phyloP scores from a whole-genome alignment of 2,797 vertebrate genomes.

The Bucorvus abyssinicus region DNA sequence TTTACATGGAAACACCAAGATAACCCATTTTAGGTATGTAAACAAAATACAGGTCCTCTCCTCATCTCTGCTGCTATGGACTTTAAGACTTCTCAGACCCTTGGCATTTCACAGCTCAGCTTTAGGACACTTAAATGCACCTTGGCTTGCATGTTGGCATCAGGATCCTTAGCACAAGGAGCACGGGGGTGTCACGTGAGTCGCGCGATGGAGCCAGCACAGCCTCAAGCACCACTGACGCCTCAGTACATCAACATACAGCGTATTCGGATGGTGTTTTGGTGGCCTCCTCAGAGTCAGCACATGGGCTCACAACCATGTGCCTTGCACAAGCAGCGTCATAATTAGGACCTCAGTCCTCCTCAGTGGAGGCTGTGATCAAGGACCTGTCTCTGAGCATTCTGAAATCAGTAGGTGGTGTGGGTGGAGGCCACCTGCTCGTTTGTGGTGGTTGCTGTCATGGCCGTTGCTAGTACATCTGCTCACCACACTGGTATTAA shows the following conservation, averaged over 20 bases:
- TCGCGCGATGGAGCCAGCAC: accelerated
- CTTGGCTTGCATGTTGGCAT: accelerated
- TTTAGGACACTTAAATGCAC: background rate
- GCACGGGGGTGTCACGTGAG: accelerated
- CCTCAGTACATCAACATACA: background rate
- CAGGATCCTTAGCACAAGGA: background rate
- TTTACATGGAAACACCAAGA: background rate
- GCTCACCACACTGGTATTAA: background rate
- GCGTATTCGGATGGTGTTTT: accelerated
- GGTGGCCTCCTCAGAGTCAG: background rate
- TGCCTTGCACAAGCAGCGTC: too few relatives aligned
- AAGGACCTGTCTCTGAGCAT: background rate
- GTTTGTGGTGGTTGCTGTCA: background rate
- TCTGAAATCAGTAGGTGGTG: too few relatives aligned
- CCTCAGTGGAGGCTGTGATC: background rate
- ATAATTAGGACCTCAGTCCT: background rate
- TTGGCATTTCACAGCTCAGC: background rate
- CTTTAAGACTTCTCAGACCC: background rate
- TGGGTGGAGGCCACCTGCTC: background rate
- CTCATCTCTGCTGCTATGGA: accelerated
- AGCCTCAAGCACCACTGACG: background rate
- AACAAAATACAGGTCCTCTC: background rate
- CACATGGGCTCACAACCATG: accelerated
- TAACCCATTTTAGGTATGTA: background rate
- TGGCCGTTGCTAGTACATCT: background rate